phyloP scores from a whole-genome alignment of 2,888 invertebrate species.

The Laspeyria flexula region DNA sequence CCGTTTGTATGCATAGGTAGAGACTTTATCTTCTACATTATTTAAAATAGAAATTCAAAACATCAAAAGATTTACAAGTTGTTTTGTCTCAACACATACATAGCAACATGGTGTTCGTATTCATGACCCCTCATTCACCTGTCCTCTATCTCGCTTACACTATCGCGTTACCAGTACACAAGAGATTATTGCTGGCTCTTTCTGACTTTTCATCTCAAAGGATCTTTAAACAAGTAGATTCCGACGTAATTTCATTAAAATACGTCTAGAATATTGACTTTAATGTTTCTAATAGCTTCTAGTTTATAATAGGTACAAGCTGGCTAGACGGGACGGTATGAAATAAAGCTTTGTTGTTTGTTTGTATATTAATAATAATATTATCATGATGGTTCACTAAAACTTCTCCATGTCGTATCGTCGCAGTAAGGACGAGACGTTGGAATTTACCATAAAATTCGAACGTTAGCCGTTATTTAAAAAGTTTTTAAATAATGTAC shows the following conservation, averaged over 20 bases:
- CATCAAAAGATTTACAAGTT: too few relatives aligned
- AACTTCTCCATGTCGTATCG: neutral
- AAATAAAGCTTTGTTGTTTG: neutral
- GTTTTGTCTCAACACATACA: neutral
- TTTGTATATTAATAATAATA: too few relatives aligned
- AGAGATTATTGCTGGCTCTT: slow-evolving; percentile 42
- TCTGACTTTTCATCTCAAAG: slow-evolving; percentile 63
- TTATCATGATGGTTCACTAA: neutral
- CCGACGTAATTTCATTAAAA: slow-evolving; percentile 22
- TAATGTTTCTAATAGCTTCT: neutral
- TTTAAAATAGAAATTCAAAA: too few relatives aligned
- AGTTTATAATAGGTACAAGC: neutral
- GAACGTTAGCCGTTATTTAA: too few relatives aligned
- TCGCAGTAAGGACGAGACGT: neutral
- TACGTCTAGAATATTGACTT: slow-evolving; percentile 6
- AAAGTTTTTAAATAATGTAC: too few relatives aligned
- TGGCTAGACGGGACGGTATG: neutral
- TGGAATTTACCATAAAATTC: too few relatives aligned
- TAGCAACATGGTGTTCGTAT: slow-evolving; percentile 49
- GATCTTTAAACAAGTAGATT: slow-evolving; percentile 45
- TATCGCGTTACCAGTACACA: slow-evolving; percentile 13
- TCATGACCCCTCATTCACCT: slow-evolving; percentile 79
- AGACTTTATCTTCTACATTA: too few relatives aligned
- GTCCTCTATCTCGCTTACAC: slow-evolving; percentile 63
- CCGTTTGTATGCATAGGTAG: too few relatives aligned